Evolutionary conservation across 2,797 vertebrate genomes (phyloP).

Genomic region (Euphonia xanthogaster): DNA sequence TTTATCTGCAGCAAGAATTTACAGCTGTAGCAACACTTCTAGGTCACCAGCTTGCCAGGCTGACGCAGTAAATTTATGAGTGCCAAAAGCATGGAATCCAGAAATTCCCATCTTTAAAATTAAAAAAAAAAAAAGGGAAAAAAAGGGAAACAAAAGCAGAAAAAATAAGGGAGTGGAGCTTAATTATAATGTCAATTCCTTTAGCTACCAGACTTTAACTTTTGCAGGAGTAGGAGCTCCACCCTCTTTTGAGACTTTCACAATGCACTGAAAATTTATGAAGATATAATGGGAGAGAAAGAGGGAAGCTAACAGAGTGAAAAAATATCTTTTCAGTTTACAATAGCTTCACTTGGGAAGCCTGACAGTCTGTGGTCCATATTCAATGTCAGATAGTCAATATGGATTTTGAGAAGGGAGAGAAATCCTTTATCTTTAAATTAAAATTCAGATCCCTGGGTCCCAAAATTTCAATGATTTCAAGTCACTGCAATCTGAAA

Average conservation of each 20-base stretch:
- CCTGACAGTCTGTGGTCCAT: not conserved
- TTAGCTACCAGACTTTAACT: not conserved
- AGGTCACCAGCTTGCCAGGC: not conserved
- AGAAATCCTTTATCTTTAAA: not conserved
- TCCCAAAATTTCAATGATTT: not conserved
- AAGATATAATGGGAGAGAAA: not conserved
- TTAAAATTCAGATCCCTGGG: not conserved
- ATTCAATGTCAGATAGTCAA: not conserved
- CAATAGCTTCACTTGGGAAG: not conserved
- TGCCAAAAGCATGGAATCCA: not conserved
- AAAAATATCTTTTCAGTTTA: not conserved
- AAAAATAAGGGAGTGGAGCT: not conserved
- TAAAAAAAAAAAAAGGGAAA: not conserved
- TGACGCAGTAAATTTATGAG: not conserved
- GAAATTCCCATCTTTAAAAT: not conserved
- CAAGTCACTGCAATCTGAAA: not conserved
- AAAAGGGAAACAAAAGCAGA: rapidly evolving
- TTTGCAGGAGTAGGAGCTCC: not conserved
- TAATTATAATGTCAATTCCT: not conserved
- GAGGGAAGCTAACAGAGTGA: not conserved
- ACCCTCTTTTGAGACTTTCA: not conserved
- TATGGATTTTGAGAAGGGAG: not conserved
- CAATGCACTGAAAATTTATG: not conserved
- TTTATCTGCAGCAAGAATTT: not conserved
- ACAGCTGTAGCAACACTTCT: not conserved